These are phyloP conservation scores for Blastobasis lacticolella DNA, from an alignment of 2,888 invertebrate genomes.

Conservation along the genomic window DNA sequence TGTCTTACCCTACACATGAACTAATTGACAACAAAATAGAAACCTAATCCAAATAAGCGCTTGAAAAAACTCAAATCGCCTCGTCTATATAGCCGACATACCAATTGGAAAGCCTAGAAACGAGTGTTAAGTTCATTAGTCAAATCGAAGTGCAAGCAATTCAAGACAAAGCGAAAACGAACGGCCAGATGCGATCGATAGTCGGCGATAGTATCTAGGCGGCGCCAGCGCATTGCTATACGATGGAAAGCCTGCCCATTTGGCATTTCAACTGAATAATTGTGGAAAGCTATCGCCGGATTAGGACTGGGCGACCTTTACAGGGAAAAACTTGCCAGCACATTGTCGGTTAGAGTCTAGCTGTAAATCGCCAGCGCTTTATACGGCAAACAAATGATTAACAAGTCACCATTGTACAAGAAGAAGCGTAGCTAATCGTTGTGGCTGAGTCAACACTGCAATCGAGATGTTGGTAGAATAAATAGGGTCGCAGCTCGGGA, in stretches of 20 bases:
- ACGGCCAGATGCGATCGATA: conserved; percentile 40
- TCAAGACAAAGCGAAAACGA: conserved; percentile 48
- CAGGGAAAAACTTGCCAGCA: conserved; percentile 15
- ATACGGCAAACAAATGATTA: no score
- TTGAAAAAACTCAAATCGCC: not conserved
- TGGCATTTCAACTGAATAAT: conserved; percentile 45
- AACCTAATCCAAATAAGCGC: no score
- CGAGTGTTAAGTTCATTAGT: no score
- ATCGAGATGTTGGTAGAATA: no score
- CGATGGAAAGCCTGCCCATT: conserved; percentile 43
- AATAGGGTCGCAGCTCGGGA: no score
- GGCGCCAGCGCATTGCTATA: conserved; percentile 36
- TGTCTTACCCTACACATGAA: no score
- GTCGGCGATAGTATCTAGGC: conserved; percentile 20
- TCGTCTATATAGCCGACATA: not conserved
- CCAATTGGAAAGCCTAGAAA: not conserved
- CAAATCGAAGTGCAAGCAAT: conserved; percentile 28
- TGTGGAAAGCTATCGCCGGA: conserved; percentile 32
- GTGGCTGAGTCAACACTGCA: no score
- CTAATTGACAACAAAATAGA: no score
- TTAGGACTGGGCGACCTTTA: conserved; percentile 23
- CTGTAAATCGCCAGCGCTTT: no score
- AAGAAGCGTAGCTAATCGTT: no score
- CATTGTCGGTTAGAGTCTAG: no score
- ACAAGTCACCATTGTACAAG: no score